Evolutionary conservation across 2,113 vertebrate genomes (phyloP), one percentile per base, ranked within the genome.

Genomic region (Mola mola): DNA sequence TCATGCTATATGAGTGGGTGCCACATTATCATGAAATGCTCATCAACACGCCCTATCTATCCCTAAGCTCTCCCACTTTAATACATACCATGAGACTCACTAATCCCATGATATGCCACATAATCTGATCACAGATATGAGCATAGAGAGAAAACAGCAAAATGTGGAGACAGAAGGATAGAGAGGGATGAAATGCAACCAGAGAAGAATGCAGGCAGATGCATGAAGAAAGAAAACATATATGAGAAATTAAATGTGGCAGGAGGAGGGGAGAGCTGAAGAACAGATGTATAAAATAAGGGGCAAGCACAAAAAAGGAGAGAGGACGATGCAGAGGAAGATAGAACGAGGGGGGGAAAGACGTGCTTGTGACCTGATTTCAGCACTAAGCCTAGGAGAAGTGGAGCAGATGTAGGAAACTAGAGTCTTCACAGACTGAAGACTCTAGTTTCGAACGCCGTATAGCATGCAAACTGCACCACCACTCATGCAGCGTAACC

Each of bases 121-220:
- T 82, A 84, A 88, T 87, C 85, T 87, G 82, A 89, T 89, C 75
- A 71, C 44, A 80, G 82, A 86, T 82, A 81, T 71, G 78, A 87
- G 66, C 25, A 52, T 70, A 57, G 56, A 63, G 60, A 64, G 21
- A 33, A 33, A 37, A n/a, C 52, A 17, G 6, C 2, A 47, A 29
- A 15, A n/a, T 55, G 6, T 16, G 34, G 21, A 40, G 40, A 24
- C 13, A 19, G 49, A 22, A 7, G 12, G 33, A 53, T 9, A 21
- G 12, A 53, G 19, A 31, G 58, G 53, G 49, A 21, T 50, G 42
- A 46, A 55, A 78, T 60, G 29, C n/a, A n/a, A n/a, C n/a, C n/a
- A n/a, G 22, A 71, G 71, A 66, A 59, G 59, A 52, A 55, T 44
- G 49, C 44, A 36, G 48, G 21, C 50, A 41, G 60, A 52, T 16